Percentiles rank a stretch among this genome's conserved stretches.
phyloP scores from a whole-genome alignment of 2,888 invertebrate species.

The Tenthredo notha region DNA sequence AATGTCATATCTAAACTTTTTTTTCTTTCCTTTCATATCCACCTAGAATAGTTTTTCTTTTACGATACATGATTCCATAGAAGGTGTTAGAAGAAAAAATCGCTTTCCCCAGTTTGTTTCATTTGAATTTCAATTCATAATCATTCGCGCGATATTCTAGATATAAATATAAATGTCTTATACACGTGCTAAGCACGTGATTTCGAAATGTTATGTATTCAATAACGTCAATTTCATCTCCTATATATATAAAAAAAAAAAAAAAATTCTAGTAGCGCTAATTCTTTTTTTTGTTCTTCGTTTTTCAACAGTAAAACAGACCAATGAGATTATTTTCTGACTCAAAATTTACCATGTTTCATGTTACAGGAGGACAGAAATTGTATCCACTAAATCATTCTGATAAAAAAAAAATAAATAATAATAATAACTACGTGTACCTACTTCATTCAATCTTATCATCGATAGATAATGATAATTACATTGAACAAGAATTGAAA shows the following conservation, averaged over 20 bases:
- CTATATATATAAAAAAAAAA: neutral
- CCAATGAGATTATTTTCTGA: neutral
- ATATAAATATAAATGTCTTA: neutral
- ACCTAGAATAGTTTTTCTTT: neutral
- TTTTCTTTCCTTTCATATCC: neutral
- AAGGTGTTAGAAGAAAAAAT: neutral
- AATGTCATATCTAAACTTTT: neutral
- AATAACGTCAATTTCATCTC: neutral
- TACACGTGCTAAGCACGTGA: slow-evolving; percentile 15
- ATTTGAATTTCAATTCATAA: neutral
- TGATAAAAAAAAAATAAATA: slow-evolving; percentile 1
- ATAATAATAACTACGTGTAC: slow-evolving; percentile 4
- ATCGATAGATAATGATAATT: slow-evolving; percentile 22
- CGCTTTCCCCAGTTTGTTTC: neutral
- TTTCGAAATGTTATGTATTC: neutral
- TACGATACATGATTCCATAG: neutral
- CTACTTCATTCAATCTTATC: slow-evolving; percentile 38
- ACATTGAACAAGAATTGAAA: neutral
- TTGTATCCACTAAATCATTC: slow-evolving; percentile 19
- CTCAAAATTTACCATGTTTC: neutral
- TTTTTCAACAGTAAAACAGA: neutral
- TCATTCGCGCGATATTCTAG: neutral
- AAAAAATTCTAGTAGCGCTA: neutral
- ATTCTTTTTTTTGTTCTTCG: neutral
- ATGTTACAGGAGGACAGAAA: neutral